Evolutionary conservation across 2,113 vertebrate species (phyloP), one percentile per base, ranked within the genome.

Genomic region (Geococcyx californianus): DNA sequence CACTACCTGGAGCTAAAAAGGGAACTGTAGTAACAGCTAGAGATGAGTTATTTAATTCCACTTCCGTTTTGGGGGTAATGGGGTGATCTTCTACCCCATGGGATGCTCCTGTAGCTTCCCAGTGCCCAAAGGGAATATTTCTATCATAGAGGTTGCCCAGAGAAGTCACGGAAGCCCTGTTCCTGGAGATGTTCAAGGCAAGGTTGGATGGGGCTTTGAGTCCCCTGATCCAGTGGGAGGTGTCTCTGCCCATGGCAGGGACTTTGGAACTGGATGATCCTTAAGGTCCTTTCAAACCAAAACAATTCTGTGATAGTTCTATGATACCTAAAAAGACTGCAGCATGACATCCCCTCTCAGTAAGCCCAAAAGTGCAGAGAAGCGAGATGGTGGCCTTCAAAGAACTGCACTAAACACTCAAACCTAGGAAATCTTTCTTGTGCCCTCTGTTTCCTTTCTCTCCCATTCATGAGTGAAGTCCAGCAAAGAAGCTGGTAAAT

Each of bases 31-130:
- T 4, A 26, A 14, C 1, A 1, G 28, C 44, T 51, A 36, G 3
- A 4, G 51, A 31, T 44, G 9, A 51, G 29, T 1, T 34, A 33
- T 0, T 8, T 16, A 14, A 17, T 34, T 24, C 25, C 2, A 0
- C 21, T 31, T 38, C 44, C 49, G 47, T 6, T 4, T 23, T 17
- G 20, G 17, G 40, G 19, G 5, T 9, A 52, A 40, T 1, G 0
- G 16, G 49, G 33, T 62, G 21, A 20, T 45, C 29, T 38, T 7
- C 49, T 81, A 47, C 33, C 36, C 36, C 45, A 4, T 0, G 5
- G 44, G 20, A 29, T 18, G 33, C 5, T 58, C 34, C 68, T 3
- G 0, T 31, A 60, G 29, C 34, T 60, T 19, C 70, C 40, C n/a
- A 33, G 18, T 17, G 28, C 52, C 40, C 78, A 58, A 18, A 38